Evolutionary conservation across 2,113 vertebrate species (phyloP).

Genomic region (Rhabdomys dilectus): DNA sequence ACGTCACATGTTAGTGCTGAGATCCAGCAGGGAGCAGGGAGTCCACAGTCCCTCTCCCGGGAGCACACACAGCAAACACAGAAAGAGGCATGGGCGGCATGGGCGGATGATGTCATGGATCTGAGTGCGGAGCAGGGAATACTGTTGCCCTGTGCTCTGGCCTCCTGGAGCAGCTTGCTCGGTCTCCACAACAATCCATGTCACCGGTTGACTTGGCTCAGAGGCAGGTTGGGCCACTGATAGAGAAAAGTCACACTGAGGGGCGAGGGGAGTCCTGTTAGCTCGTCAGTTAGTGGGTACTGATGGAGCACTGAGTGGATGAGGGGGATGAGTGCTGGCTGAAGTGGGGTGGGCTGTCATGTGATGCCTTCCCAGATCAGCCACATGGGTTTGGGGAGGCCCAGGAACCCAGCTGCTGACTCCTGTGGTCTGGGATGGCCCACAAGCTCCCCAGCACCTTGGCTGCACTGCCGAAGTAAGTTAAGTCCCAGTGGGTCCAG

Average conservation of each 20-base stretch:
- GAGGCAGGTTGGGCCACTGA: neutral
- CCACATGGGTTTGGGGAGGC: too few species aligned
- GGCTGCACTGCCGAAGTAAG: fast-evolving
- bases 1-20: neutral
- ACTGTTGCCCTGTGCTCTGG: neutral
- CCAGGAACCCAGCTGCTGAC: neutral
- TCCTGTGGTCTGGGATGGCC: neutral
- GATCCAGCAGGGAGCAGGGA: neutral
- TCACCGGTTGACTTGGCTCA: neutral
- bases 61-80: too few species aligned
- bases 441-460: neutral
- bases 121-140: neutral
- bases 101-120: too few species aligned
- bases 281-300: neutral
- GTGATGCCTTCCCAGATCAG: neutral
- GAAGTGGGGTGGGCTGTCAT: neutral
- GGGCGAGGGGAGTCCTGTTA: neutral
- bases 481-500: neutral
- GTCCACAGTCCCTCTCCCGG: neutral
- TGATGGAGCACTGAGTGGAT: too few species aligned
- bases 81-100: neutral
- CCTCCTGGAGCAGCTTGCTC: neutral
- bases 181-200: neutral
- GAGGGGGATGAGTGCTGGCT: neutral
- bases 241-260: neutral